Conservation (phyloP, 2,113 vertebrate genomes). For the Silurus meridionalis region DNA sequence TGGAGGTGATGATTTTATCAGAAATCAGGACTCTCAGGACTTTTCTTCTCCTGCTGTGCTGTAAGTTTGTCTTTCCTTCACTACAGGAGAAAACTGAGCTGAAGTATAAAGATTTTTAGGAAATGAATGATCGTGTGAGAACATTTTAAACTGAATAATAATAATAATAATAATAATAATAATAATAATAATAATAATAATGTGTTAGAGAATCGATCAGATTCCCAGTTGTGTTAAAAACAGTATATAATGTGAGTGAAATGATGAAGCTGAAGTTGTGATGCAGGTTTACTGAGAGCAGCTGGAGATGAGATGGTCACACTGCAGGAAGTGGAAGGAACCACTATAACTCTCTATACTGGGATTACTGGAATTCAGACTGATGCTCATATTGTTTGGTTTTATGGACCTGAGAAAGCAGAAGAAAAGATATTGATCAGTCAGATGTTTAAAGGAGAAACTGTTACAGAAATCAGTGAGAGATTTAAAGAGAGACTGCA, state of each 20-base stretch:
- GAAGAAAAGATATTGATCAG: too few relatives aligned
- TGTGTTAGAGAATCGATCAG: too few relatives aligned
- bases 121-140: background rate
- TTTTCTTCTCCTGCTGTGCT: constrained; percentile 13
- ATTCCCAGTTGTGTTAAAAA: too few relatives aligned
- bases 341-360: background rate
- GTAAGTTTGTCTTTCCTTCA: constrained; percentile 4
- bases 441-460: background rate
- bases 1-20: background rate
- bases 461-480: background rate
- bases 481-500: constrained; percentile 16
- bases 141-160: too few relatives aligned
- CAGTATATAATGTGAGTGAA: background rate
- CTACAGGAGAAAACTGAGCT: background rate
- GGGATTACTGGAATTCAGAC: too few relatives aligned
- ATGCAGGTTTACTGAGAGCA: background rate
- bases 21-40: constrained; percentile 2
- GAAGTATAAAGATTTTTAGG: background rate
- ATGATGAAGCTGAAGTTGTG: background rate
- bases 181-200: too few relatives aligned
- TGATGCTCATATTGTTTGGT: too few relatives aligned
- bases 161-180: too few relatives aligned
- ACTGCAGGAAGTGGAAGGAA: constrained; percentile 27
- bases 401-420: too few relatives aligned
- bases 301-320: constrained; percentile 6